These are phyloP conservation scores for Napeogenes inachia DNA, from an alignment of 2,888 invertebrate genomes.

Conservation along the genomic window DNA sequence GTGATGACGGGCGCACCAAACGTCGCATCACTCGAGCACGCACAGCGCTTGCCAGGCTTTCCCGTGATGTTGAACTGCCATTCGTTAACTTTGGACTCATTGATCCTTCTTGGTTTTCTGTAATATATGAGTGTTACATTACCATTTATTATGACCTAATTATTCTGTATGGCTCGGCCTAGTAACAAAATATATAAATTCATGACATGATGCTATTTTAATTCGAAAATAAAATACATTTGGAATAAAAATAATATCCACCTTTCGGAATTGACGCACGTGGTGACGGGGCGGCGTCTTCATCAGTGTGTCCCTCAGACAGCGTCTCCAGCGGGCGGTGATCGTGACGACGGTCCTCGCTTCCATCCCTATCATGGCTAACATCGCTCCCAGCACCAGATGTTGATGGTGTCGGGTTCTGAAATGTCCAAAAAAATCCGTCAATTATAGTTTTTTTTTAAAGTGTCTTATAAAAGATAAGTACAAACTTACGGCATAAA, in stretches of 20 bases:
- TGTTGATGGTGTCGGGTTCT: conserved; percentile 66
- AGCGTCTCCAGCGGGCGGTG: conserved; percentile 57
- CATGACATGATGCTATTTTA: neutral
- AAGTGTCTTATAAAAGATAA: neutral
- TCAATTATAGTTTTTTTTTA: neutral
- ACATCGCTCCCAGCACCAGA: conserved; percentile 36
- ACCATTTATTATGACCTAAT: neutral
- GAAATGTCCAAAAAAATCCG: conserved; percentile 12
- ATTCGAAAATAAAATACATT: no score
- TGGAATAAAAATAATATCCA: conserved; percentile 19
- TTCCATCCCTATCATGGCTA: conserved; percentile 19
- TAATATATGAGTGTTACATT: neutral
- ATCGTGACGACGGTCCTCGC: conserved; percentile 24
- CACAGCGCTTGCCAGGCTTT: conserved; percentile 52
- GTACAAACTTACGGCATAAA: conserved; percentile 50
- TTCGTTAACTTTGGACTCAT: conserved; percentile 34
- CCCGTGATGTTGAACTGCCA: conserved; percentile 43
- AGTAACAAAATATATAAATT: neutral
- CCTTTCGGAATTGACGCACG: conserved; percentile 51
- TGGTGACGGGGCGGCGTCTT: conserved; percentile 52
- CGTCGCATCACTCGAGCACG: conserved; percentile 50
- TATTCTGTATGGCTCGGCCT: no score
- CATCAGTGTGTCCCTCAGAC: conserved; percentile 56
- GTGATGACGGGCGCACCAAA: conserved; percentile 56
- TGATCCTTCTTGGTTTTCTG: conserved; percentile 46